A percentile compares a stretch with the other conserved stretches of the same genome.
phyloP scores from a whole-genome alignment of 2,888 invertebrate genomes.

The Tinea pellionella region DNA sequence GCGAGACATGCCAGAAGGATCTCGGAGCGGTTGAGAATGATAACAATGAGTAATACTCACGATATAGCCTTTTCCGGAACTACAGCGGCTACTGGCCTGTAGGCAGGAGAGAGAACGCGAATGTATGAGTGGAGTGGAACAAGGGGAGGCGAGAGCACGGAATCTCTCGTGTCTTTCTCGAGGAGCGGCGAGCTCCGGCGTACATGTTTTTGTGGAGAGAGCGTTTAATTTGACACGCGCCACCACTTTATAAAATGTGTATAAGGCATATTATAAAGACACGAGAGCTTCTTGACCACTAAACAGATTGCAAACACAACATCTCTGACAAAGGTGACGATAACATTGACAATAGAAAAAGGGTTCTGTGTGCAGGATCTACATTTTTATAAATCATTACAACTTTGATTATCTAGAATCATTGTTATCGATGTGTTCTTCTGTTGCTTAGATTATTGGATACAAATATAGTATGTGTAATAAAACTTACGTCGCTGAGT shows the following conservation, averaged over 20 bases:
- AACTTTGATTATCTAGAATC: background rate
- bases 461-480: background rate
- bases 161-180: conserved; percentile 45
- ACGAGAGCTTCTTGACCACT: conserved; percentile 2
- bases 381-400: background rate
- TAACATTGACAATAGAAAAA: conserved; percentile 6
- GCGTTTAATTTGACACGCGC: background rate
- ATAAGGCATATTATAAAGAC: background rate
- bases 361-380: background rate
- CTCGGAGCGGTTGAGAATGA: conserved; percentile 35
- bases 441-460: background rate
- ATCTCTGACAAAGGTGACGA: conserved; percentile 1
- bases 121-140: conserved; percentile 64
- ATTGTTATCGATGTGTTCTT: conserved; percentile 7
- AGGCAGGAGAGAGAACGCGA: conserved; percentile 70
- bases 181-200: background rate
- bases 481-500: conserved; percentile 83
- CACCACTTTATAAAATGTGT: background rate
- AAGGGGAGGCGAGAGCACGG: conserved; percentile 35
- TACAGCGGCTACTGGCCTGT: conserved; percentile 92
- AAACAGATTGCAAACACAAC: conserved; percentile 12
- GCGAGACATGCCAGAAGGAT: conserved; percentile 32
- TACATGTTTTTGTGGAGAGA: background rate
- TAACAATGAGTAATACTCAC: conserved; percentile 77
- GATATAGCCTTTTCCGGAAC: conserved; percentile 95